phyloP scores from a whole-genome alignment of 1,140 invertebrate genomes.

The Idris sp. region DNA sequence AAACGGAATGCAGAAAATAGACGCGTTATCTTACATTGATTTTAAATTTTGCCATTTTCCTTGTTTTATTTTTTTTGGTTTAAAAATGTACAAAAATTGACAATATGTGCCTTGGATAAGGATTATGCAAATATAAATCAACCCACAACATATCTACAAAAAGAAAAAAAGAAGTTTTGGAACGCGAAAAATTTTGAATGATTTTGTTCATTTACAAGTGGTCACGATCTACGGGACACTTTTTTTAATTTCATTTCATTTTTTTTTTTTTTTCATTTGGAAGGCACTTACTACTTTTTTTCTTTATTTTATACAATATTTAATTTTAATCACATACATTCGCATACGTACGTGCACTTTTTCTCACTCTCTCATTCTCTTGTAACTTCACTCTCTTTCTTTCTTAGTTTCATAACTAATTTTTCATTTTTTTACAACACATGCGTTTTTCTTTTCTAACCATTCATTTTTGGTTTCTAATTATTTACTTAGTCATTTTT shows the following conservation, averaged over 20 bases:
- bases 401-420: constrained; percentile 41
- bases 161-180: constrained; percentile 60
- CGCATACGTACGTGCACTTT: constrained; percentile 57
- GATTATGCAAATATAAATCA: constrained; percentile 21
- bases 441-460: constrained; percentile 39
- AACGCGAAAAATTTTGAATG: constrained; percentile 74
- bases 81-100: constrained; percentile 47
- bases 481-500: constrained; percentile 65
- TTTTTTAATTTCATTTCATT: constrained; percentile 75
- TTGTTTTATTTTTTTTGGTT: constrained; percentile 20
- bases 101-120: constrained; percentile 41
- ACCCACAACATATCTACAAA: constrained; percentile 64
- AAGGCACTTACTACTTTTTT: constrained; percentile 80
- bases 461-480: constrained; percentile 57
- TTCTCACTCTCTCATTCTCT: constrained; percentile 34
- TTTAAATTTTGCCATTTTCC: constrained; percentile 29
- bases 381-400: constrained; percentile 20
- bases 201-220: constrained; percentile 77
- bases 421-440: constrained; percentile 54
- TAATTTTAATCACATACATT: constrained; percentile 69
- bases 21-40: constrained; percentile 41
- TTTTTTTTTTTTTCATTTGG: constrained; percentile 75
- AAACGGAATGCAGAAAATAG: constrained; percentile 36
- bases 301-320: constrained; percentile 74
- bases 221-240: constrained; percentile 79